These are phyloP conservation scores for Calcarius ornatus DNA, from an alignment of 2,113 vertebrate species.

Conservation along the genomic window DNA sequence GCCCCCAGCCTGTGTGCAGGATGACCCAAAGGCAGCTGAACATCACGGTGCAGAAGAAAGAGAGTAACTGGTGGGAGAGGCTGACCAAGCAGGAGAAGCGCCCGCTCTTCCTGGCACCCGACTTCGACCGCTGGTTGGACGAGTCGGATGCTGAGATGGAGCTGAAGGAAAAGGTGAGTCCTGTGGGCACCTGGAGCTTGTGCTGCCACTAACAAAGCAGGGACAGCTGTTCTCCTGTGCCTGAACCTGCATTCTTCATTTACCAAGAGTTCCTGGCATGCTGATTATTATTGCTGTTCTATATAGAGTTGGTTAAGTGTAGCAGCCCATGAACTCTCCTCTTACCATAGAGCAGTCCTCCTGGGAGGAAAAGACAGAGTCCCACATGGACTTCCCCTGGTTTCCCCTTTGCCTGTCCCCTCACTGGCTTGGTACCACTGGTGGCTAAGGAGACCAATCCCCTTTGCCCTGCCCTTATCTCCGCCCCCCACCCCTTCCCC, in stretches of 20 bases:
- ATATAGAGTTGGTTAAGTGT: not conserved
- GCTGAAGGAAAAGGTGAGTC: conserved; percentile 85
- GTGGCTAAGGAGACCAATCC: not conserved
- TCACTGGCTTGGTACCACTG: not conserved
- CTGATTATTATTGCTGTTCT: not conserved
- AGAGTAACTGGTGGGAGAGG: conserved; percentile 89
- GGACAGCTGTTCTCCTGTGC: not conserved
- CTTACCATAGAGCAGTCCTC: not conserved
- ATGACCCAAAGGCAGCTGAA: conserved; percentile 92
- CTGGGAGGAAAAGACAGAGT: not conserved
- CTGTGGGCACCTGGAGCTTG: not conserved
- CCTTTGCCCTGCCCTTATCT: not conserved
- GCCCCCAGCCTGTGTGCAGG: conserved; percentile 76
- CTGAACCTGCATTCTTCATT: not conserved
- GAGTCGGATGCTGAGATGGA: conserved; percentile 97
- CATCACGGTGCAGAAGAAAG: conserved; percentile 85
- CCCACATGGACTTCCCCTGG: not conserved
- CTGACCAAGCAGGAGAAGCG: conserved; percentile 87
- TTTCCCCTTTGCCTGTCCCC: not conserved
- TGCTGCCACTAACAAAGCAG: not conserved
- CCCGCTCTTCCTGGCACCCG: conserved; percentile 86
- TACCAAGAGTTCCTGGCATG: not conserved
- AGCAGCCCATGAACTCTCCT: not conserved
- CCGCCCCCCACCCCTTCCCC: not conserved
- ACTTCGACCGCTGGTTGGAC: conserved; percentile 96